Percentiles rank a stretch among this genome's conserved stretches.
These are phyloP conservation scores for Neodontobutis hainanensis DNA, from an alignment of 2,113 vertebrate species.

Conservation along the genomic window DNA sequence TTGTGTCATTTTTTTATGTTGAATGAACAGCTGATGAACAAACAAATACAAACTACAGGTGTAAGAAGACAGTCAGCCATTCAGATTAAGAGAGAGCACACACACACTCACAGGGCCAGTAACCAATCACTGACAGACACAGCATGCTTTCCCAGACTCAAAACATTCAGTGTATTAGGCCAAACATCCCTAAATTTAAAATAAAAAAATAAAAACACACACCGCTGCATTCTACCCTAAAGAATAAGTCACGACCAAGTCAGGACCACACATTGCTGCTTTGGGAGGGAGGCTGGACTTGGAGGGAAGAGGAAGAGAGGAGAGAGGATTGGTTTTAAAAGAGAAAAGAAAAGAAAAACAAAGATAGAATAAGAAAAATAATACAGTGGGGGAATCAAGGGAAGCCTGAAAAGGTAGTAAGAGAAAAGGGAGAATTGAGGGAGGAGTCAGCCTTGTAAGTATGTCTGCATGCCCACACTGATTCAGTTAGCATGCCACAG, in stretches of 20 bases:
- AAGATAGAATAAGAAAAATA: constrained; percentile 1
- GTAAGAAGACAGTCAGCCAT: constrained; percentile 70
- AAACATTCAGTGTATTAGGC: constrained; percentile 57
- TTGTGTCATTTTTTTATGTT: constrained; percentile 62
- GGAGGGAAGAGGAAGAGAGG: background rate
- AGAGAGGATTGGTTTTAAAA: background rate
- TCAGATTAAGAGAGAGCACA: constrained; percentile 59
- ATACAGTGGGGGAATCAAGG: constrained; percentile 3
- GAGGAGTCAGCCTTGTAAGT: constrained; percentile 70
- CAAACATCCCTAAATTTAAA: constrained; percentile 60
- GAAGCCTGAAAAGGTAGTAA: constrained; percentile 2
- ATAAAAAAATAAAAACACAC: constrained; percentile 57
- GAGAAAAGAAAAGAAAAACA: background rate
- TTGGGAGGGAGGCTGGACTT: constrained; percentile 55
- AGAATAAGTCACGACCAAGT: constrained; percentile 74
- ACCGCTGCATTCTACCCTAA: constrained; percentile 80
- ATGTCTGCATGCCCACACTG: constrained; percentile 80
- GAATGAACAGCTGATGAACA: constrained; percentile 66
- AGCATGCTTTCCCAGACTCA: constrained; percentile 70
- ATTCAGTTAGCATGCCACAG: constrained; percentile 82
- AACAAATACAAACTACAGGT: constrained; percentile 61
- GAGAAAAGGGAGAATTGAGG: background rate
- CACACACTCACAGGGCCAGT: constrained; percentile 59
- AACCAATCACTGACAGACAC: constrained; percentile 68
- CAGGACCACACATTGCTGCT: constrained; percentile 77